Percentiles rank a stretch among this genome's conserved stretches.
Evolutionary conservation across 2,888 invertebrate species (phyloP).

Genomic region (Temnothorax ravouxi): DNA sequence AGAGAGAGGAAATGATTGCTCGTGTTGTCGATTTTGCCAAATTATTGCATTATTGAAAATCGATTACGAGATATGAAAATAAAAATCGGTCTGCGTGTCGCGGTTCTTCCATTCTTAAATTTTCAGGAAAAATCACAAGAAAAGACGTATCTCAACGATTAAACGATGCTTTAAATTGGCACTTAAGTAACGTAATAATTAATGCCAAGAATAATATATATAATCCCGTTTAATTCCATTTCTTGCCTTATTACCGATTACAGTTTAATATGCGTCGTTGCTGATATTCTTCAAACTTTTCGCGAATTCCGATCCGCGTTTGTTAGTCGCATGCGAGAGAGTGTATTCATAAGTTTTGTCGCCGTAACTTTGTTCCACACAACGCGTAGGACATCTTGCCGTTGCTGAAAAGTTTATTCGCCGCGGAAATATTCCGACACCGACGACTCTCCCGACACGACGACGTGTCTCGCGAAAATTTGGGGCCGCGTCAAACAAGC

Average conservation of each 20-base stretch:
- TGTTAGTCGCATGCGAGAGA: neutral
- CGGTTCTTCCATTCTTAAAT: neutral
- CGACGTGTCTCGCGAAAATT: conserved; percentile 9
- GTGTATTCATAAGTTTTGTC: neutral
- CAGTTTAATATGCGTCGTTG: neutral
- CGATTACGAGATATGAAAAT: conserved; percentile 25
- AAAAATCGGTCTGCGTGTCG: conserved; percentile 13
- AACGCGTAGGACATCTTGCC: neutral
- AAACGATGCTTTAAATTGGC: neutral
- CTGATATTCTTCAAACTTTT: neutral
- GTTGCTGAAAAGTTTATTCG: conserved; percentile 17
- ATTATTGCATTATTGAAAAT: conserved; percentile 51
- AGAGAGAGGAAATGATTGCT: conserved; percentile 32
- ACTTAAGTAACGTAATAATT: conserved; percentile 31
- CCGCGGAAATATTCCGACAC: neutral
- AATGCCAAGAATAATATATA: neutral
- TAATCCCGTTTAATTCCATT: conserved; percentile 1
- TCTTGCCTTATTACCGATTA: neutral
- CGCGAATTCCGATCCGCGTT: neutral
- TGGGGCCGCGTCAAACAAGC: conserved; percentile 62
- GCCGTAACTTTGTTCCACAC: neutral
- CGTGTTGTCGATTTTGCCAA: conserved; percentile 43
- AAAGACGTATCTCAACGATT: neutral
- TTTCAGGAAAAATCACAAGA: neutral
- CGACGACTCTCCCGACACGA: neutral